phyloP scores from a whole-genome alignment of 1,140 invertebrate species.

The Camponotus vicinus region DNA sequence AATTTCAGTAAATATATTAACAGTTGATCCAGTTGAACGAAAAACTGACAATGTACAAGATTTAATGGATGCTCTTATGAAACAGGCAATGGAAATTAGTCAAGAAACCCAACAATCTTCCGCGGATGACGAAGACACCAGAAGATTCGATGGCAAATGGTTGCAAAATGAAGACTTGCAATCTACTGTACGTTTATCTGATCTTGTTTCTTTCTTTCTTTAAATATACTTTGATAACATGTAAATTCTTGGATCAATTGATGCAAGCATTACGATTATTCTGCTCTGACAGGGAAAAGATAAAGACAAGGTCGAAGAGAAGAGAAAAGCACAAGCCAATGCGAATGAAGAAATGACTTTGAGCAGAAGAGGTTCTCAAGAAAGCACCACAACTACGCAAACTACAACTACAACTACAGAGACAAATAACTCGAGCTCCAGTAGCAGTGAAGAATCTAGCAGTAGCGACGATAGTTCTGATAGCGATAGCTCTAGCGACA shows the following conservation, averaged over 20 bases:
- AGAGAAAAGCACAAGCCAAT: conserved; percentile 71
- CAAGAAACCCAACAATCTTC: conserved; percentile 69
- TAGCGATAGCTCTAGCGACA: conserved; percentile 81
- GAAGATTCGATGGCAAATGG: conserved; percentile 80
- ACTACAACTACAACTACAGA: conserved; percentile 82
- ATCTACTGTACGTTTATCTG: conserved; percentile 45
- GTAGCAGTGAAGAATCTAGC: conserved; percentile 82
- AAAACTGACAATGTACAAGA: conserved; percentile 83
- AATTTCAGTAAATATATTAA: not conserved
- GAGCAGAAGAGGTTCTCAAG: conserved; percentile 83
- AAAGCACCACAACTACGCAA: conserved; percentile 83
- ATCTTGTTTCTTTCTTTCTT: not conserved
- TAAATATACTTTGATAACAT: not conserved
- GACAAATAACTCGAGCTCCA: conserved; percentile 83
- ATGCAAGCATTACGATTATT: conserved; percentile 8
- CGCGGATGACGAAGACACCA: conserved; percentile 78
- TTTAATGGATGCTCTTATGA: conserved; percentile 86
- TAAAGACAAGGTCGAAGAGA: conserved; percentile 76
- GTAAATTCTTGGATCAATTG: conserved; percentile 7
- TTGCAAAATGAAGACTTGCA: conserved; percentile 74
- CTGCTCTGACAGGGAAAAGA: conserved; percentile 70
- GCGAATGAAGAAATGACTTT: conserved; percentile 76
- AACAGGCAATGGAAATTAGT: conserved; percentile 82
- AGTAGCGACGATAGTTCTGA: conserved; percentile 83
- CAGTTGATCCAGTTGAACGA: conserved; percentile 33